Conservation (phyloP, 1,140 invertebrate genomes). For the Arctopsyche grandis region DNA sequence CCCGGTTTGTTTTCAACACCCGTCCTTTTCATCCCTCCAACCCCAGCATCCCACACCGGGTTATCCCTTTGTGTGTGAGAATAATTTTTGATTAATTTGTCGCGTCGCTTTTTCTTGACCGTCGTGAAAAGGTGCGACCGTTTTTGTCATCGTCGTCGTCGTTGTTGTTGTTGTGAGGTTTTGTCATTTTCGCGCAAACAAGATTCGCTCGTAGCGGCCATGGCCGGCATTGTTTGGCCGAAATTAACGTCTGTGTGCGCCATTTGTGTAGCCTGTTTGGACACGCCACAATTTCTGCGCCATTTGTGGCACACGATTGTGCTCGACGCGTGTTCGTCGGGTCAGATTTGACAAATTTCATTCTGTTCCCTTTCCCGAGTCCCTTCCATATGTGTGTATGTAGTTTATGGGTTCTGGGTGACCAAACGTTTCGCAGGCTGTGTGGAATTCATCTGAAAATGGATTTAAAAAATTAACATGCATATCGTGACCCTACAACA, state of each 20-base stretch:
- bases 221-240: constrained; percentile 13
- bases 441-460: too few species aligned
- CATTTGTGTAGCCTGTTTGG: not conserved
- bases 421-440: too few species aligned
- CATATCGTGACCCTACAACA: too few species aligned
- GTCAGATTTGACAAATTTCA: too few species aligned
- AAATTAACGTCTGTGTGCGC: constrained; percentile 12
- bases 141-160: too few species aligned
- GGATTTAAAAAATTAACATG: too few species aligned
- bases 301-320: not conserved
- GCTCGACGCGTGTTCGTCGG: too few species aligned
- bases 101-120: not conserved
- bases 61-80: not conserved
- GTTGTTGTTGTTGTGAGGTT: too few species aligned
- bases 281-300: not conserved
- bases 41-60: not conserved
- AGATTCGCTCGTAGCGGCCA: not conserved
- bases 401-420: too few species aligned
- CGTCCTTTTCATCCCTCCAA: not conserved
- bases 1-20: not conserved
- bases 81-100: constrained; percentile 24
- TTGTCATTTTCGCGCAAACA: not conserved
- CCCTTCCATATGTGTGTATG: too few species aligned
- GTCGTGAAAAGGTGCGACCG: not conserved
- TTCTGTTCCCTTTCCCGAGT: too few species aligned